Evolutionary conservation across 2,113 vertebrate species (phyloP), one percentile per base, ranked within the genome.

Genomic region (Phoenicopterus ruber): DNA sequence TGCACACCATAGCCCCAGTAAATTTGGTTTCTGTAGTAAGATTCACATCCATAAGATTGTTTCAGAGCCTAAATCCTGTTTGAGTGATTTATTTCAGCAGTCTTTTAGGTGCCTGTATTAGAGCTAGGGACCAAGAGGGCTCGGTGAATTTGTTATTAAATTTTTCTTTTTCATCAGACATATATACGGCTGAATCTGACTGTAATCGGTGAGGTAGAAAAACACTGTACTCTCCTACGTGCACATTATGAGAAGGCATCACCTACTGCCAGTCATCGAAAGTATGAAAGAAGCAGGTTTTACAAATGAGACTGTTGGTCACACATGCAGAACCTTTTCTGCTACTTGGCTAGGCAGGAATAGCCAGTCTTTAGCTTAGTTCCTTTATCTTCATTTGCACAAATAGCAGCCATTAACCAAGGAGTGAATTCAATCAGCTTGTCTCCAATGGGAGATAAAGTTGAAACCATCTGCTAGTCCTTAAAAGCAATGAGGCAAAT

Each of bases 401-500:
- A 96, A 95, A 96, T 93, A 94, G 88, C 66, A 93, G 88, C 82
- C 88, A 94, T 96, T 96, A 96, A 90, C 89, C 82, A 96, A 93
- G 81, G 82, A 85, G 61, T 72, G 94, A 96, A 97, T 97, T 96
- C 88, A 96, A 97, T 95, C 96, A 96, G 59, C 81, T 92, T 95
- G 92, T 95, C 96, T 96, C 96, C 90, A 93, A 32, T 95, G 96
- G 79, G 90, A 96, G 96, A 97, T 97, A 95, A 97, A 96, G 96
- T 80, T 89, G 94, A 95, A 96, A 97, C 96, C 96, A 96, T 96
- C 96, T 97, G 96, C 94, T 95, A 95, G 85, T 93, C 93, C 96
- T 96, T 95, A 95, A 96, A 97, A 95, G 96, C 79, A 96, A 93
- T 96, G 96, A 97, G 85, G 96, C 96, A 97, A 92, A 97, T 94